Conservation (phyloP, 37 sponge, comb jelly and placozoan species). For the Theonella swinhoei region DNA sequence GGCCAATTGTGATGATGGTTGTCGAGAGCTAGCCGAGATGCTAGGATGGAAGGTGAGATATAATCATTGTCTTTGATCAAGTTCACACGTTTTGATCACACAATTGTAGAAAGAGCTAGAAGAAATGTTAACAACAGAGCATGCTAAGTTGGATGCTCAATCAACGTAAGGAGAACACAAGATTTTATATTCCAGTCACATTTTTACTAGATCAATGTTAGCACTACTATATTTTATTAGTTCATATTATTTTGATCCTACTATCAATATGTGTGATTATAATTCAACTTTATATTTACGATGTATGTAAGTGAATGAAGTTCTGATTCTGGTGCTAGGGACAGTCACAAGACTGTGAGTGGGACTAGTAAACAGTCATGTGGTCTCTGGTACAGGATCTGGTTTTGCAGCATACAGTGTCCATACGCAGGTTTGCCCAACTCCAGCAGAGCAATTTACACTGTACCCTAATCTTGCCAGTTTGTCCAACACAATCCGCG, state of each 20-base stretch:
- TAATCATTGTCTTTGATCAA: neutral
- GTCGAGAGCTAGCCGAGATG: constrained; percentile 66
- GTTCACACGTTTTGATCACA: neutral
- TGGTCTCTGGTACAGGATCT: neutral
- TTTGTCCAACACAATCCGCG: constrained; percentile 58
- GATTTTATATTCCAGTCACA: too few relatives aligned
- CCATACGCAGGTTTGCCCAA: constrained; percentile 84
- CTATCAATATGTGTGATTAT: neutral
- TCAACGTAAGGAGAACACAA: too few relatives aligned
- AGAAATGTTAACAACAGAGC: constrained; percentile 7
- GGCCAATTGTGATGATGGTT: constrained; percentile 85
- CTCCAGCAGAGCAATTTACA: constrained; percentile 51
- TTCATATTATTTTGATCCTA: too few relatives aligned
- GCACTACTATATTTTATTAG: too few relatives aligned
- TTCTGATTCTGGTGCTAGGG: neutral
- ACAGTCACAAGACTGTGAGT: neutral
- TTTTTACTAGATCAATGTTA: too few relatives aligned
- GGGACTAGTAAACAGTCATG: neutral
- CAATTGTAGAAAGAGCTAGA: constrained; percentile 25
- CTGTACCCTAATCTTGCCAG: constrained; percentile 55
- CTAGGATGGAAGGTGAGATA: constrained; percentile 84
- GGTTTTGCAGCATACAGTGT: constrained; percentile 63
- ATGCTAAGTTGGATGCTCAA: constrained; percentile 25
- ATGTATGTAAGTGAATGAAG: neutral
- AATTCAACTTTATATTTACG: too few relatives aligned